Evolutionary conservation across 2,888 invertebrate species (phyloP).

Genomic region (Folsomia candida): DNA sequence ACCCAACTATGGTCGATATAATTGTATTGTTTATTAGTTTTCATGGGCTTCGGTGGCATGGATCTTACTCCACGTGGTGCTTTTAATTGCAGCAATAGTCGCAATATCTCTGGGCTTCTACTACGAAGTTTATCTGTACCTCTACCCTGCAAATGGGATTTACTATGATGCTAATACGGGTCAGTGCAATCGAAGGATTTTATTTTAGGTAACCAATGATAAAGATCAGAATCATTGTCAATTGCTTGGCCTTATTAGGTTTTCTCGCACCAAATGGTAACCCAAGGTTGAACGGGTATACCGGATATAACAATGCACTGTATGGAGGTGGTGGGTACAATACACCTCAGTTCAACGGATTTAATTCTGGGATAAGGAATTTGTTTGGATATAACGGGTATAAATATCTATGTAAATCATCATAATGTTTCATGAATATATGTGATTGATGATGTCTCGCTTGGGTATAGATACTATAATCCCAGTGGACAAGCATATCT

Average conservation of each 20-base stretch:
- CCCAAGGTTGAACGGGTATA: conserved; percentile 1
- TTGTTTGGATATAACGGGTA: conserved; percentile 29
- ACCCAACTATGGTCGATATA: too few relatives aligned
- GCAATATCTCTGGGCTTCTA: conserved; percentile 39
- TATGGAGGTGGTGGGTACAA: conserved; percentile 3
- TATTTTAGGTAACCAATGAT: background rate
- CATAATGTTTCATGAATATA: background rate
- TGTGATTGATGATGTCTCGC: too few relatives aligned
- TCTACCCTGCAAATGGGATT: conserved; percentile 27
- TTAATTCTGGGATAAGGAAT: conserved; percentile 34
- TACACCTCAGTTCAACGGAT: conserved; percentile 14
- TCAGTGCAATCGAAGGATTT: background rate
- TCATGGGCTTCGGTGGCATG: conserved; percentile 32
- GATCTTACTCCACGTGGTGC: conserved; percentile 32
- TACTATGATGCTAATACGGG: conserved; percentile 29
- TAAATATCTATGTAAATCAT: conserved; percentile 1
- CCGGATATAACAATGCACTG: background rate
- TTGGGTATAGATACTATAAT: conserved; percentile 42
- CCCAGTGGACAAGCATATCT: conserved; percentile 41
- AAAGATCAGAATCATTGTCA: too few relatives aligned
- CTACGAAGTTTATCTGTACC: conserved; percentile 39
- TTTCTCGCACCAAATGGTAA: conserved; percentile 6
- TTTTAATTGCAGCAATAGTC: conserved; percentile 34
- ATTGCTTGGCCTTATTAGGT: too few relatives aligned
- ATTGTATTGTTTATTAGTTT: conserved; percentile 15